Evolutionary conservation across 2,113 vertebrate genomes (phyloP).

Genomic region (Engraulis encrasicolus): DNA sequence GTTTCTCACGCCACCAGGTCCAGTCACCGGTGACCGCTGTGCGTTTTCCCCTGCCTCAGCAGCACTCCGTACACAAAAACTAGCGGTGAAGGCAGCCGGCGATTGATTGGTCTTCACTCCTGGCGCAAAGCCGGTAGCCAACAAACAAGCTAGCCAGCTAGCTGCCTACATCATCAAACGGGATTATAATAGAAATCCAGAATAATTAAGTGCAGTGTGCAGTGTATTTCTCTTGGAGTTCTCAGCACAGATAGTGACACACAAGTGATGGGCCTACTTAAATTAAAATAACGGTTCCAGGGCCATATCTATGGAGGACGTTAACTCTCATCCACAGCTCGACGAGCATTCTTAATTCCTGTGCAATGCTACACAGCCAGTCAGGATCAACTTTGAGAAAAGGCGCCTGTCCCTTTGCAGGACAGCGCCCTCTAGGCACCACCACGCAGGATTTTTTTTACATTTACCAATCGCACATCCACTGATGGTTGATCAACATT

Average conservation of each 20-base stretch:
- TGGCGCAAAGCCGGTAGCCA: conserved; percentile 37
- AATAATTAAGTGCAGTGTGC: background rate
- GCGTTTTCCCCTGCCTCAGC: conserved; percentile 47
- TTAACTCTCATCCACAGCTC: conserved; percentile 38
- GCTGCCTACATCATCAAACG: conserved; percentile 34
- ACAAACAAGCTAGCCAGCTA: conserved; percentile 15
- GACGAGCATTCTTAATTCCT: conserved; percentile 46
- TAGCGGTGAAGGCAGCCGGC: conserved; percentile 50
- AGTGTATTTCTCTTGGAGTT: background rate
- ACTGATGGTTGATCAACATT: too few relatives aligned
- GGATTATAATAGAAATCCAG: conserved; percentile 12
- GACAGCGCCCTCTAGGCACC: conserved; percentile 49
- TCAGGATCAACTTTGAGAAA: conserved; percentile 12
- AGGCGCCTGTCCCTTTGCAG: conserved; percentile 18
- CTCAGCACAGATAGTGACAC: background rate
- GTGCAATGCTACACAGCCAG: conserved; percentile 22
- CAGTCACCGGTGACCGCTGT: conserved; percentile 46
- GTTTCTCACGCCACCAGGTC: conserved; percentile 48
- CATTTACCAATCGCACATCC: too few relatives aligned
- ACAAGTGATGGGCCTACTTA: background rate
- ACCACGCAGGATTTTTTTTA: background rate
- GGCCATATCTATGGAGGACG: background rate
- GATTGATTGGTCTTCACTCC: conserved; percentile 56
- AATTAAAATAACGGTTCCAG: background rate
- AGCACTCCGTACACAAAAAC: conserved; percentile 42